Conservation (phyloP, 1,140 invertebrate species). For the Drosophila ananassae region DNA sequence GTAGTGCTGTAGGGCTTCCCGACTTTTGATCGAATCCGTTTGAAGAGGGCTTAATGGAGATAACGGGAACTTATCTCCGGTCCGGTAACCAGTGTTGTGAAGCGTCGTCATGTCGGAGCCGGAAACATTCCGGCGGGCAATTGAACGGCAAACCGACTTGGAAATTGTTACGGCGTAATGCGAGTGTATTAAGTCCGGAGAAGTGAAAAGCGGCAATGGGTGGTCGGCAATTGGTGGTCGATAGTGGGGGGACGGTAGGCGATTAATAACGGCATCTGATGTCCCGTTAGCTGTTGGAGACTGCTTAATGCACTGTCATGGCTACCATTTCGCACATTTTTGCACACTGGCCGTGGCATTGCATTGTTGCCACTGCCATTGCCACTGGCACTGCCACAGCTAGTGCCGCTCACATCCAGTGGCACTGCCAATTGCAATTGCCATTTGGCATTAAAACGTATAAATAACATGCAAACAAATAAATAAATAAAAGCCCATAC, state of each 20-base stretch:
- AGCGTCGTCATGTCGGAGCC: not conserved
- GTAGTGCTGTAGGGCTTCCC: no score
- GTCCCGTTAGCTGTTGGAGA: slow-evolving; percentile 32
- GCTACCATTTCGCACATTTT: slow-evolving; percentile 39
- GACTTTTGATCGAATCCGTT: not conserved
- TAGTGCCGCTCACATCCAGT: not conserved
- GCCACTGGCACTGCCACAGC: not conserved
- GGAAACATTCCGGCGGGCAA: slow-evolving; percentile 41
- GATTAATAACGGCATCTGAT: slow-evolving; percentile 42
- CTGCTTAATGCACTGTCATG: slow-evolving; percentile 72
- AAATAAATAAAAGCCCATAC: slow-evolving; percentile 43
- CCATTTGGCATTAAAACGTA: slow-evolving; percentile 66
- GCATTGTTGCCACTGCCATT: slow-evolving; percentile 32
- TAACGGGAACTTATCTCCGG: slow-evolving; percentile 13
- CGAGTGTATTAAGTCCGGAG: slow-evolving; percentile 37
- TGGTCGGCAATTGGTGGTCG: not conserved
- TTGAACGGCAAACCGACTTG: slow-evolving; percentile 47
- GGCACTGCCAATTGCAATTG: slow-evolving; percentile 50
- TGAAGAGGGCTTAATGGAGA: slow-evolving; percentile 15
- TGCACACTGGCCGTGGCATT: slow-evolving; percentile 16
- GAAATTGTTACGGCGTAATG: slow-evolving; percentile 54
- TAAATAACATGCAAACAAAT: slow-evolving; percentile 68
- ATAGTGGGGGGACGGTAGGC: not conserved
- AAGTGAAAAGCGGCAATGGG: slow-evolving; percentile 8
- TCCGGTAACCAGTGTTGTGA: slow-evolving; percentile 39